Evolutionary conservation across 1,140 invertebrate species (phyloP), one percentile per base, ranked within the genome.

Genomic region (Rhynchophorus ferrugineus): DNA sequence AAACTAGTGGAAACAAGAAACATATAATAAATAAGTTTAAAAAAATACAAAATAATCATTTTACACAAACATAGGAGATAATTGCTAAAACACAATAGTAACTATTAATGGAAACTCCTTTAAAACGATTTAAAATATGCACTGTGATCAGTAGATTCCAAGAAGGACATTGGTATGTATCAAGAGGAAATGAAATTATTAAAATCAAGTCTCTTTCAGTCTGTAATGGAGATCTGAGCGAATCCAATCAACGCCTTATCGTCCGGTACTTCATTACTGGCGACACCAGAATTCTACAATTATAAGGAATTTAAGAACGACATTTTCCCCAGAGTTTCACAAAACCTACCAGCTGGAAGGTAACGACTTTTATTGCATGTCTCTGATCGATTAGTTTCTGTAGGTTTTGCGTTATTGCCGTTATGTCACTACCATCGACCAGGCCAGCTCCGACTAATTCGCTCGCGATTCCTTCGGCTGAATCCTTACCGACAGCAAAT

Each of bases 181-280:
- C 41, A 41, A 38, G 24, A 46, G 17, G 52, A 49, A 22, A 41
- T 44, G 20, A 41, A 33, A 20, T 50, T 18, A 21, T 44, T 53
- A 46, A 42, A 48, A 36, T 44, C 48, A 38, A 60, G 49, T 58
- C 43, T 49, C 24, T 62, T 74, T 55, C 75, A 91, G 74, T 91
- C 88, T 14, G 85, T 85, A 65, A 94, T 85, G 33, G 93, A 94
- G 60, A 98, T 85, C 75, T 98, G 93, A 68, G 95, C 95, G 79
- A 89, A 98, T 62, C 95, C 95, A 66, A 96, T 83, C 50, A 98
- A 75, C 7, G 91, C 86, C 61, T 93, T 91, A 68, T 98, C 94
- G 73, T 97, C 94, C 13, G 89, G 82, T 17, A 85, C 79, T 78
- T 95, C 91, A 63, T 85, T 87, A 16, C 79, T 76, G 54, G 82